phyloP scores from a whole-genome alignment of 2,113 vertebrate genomes.

The Eretmochelys imbricata region DNA sequence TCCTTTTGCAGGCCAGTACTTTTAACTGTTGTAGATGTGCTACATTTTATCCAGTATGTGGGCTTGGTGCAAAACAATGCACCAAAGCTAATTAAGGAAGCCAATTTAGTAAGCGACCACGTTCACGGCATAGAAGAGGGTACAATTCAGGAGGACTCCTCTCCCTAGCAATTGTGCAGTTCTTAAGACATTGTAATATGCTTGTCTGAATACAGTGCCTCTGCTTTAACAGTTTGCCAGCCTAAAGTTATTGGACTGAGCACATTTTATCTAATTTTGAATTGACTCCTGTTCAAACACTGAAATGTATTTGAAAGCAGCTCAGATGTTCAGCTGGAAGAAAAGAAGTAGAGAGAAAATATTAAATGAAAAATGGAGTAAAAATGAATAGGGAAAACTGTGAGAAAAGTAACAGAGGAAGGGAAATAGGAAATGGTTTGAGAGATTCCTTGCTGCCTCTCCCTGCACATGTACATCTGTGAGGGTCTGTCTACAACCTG shows the following conservation, averaged over 20 bases:
- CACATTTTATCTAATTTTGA: not conserved
- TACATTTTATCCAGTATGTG: not conserved
- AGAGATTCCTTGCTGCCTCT: not conserved
- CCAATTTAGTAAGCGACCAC: not conserved
- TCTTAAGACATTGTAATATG: not conserved
- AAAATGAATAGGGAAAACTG: not conserved
- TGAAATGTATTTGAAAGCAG: not conserved
- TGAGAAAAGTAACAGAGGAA: not conserved
- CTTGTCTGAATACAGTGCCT: not conserved
- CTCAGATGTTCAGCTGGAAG: not conserved
- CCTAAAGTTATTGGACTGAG: not conserved
- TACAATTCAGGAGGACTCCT: not conserved
- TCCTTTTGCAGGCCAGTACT: not conserved
- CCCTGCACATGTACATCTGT: not conserved
- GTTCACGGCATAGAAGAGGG: fast-evolving
- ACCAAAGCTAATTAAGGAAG: not conserved
- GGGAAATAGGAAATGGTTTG: not conserved
- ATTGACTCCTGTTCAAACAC: not conserved
- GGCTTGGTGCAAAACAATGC: not conserved
- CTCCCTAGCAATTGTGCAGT: not conserved
- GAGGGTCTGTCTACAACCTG: not conserved
- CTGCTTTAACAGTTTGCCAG: not conserved
- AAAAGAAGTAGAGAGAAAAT: not conserved
- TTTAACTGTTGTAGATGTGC: not conserved
- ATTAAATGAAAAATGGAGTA: not conserved